These are phyloP conservation scores for Scopus umbretta DNA, from an alignment of 2,113 vertebrate genomes.

Conservation along the genomic window DNA sequence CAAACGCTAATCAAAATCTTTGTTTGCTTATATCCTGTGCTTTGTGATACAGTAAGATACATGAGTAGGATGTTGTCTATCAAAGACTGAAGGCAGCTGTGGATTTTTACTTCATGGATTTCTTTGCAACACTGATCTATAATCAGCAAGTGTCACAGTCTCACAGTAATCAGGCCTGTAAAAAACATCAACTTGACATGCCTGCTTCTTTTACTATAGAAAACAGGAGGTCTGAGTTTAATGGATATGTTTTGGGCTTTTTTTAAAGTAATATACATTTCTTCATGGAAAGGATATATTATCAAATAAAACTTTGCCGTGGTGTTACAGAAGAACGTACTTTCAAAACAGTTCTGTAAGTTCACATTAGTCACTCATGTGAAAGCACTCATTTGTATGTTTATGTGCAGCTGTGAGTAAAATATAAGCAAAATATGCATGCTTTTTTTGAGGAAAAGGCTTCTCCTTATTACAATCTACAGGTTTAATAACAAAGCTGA, in stretches of 20 bases:
- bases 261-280: neutral
- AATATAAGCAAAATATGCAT: neutral
- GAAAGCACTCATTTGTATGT: neutral
- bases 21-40: neutral
- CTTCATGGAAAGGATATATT: neutral
- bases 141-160: neutral
- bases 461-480: neutral
- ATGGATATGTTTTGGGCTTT: accelerated
- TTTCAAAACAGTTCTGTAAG: neutral
- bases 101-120: neutral
- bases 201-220: neutral
- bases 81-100: neutral
- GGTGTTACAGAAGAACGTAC: neutral
- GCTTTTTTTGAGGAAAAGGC: neutral
- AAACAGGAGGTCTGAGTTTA: neutral
- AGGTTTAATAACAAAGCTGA: neutral
- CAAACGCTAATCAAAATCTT: neutral
- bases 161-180: neutral
- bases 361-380: neutral
- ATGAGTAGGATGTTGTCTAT: neutral
- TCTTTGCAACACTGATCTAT: neutral
- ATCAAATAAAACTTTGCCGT: neutral
- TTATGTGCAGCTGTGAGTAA: neutral
- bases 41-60: neutral
- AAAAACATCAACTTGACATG: neutral